Evolutionary conservation across 2,113 vertebrate species (phyloP).

Genomic region (Carassius auratus): DNA sequence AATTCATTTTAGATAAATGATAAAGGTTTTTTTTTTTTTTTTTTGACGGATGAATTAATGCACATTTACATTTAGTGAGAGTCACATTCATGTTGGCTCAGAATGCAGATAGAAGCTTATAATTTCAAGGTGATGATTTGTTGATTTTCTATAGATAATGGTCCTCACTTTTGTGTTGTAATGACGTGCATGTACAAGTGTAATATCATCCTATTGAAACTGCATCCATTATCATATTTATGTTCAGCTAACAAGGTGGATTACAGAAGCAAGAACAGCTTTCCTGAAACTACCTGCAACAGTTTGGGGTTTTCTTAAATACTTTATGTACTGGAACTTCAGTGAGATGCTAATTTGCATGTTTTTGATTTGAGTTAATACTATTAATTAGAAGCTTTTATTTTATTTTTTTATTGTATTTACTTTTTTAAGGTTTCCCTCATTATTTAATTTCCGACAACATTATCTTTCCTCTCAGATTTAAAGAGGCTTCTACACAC

Average conservation of each 20-base stretch:
- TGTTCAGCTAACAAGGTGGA: not conserved
- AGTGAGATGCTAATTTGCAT: not conserved
- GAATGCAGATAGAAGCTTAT: no score
- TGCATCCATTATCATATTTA: not conserved
- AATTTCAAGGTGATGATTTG: not conserved
- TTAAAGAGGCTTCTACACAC: no score
- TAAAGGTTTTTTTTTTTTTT: no score
- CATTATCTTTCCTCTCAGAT: not conserved
- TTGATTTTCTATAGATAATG: not conserved
- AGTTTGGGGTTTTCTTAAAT: not conserved
- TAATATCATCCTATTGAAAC: not conserved
- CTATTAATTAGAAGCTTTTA: not conserved
- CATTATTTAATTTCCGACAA: not conserved
- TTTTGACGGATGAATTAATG: no score
- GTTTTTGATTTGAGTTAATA: no score
- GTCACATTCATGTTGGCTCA: no score
- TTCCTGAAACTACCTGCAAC: not conserved
- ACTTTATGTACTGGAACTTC: not conserved
- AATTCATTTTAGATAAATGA: no score
- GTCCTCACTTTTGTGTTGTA: not conserved
- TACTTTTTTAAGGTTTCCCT: not conserved
- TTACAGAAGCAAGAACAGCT: not conserved
- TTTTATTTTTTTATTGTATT: not conserved
- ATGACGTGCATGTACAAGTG: not conserved
- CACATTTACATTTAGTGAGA: no score